These are phyloP conservation scores for Orchestia grillus DNA, from an alignment of 1,140 invertebrate genomes.

Conservation along the genomic window DNA sequence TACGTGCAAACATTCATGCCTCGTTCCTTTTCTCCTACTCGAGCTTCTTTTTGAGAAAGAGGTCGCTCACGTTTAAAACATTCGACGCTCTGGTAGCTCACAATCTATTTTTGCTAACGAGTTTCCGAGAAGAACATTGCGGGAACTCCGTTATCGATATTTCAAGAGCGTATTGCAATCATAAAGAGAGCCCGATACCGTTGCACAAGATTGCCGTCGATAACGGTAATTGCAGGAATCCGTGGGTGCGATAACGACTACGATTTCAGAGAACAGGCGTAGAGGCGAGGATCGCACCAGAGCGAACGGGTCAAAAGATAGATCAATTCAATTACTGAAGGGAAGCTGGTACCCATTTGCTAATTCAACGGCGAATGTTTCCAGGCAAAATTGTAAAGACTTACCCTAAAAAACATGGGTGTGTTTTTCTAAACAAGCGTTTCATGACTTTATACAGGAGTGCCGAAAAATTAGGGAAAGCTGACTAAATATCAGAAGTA, in stretches of 20 bases:
- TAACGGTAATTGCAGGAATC: constrained; percentile 50
- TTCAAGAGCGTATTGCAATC: constrained; percentile 45
- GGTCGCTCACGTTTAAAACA: not conserved
- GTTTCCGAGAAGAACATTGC: constrained; percentile 37
- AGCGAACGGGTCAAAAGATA: not conserved
- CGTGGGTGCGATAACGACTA: constrained; percentile 1
- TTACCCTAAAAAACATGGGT: not conserved
- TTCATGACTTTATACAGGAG: not conserved
- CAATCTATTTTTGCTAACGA: constrained; percentile 41
- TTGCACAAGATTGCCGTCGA: constrained; percentile 43
- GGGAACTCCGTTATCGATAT: constrained; percentile 46
- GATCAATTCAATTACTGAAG: constrained; percentile 21
- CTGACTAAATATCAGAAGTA: not conserved
- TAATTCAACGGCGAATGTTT: not conserved
- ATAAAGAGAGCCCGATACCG: constrained; percentile 51
- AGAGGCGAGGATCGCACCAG: not conserved
- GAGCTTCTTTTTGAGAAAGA: not conserved
- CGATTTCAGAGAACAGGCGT: not conserved
- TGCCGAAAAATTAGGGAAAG: not conserved
- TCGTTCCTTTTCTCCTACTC: not conserved
- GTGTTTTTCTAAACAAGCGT: not conserved
- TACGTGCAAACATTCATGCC: not conserved
- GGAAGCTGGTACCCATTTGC: not conserved
- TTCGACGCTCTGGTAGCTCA: not conserved
- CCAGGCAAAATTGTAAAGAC: not conserved